Percentiles rank a stretch among this genome's conserved stretches.
phyloP scores from a whole-genome alignment of 2,888 invertebrate genomes.

The Drosophila cyrtoloma region DNA sequence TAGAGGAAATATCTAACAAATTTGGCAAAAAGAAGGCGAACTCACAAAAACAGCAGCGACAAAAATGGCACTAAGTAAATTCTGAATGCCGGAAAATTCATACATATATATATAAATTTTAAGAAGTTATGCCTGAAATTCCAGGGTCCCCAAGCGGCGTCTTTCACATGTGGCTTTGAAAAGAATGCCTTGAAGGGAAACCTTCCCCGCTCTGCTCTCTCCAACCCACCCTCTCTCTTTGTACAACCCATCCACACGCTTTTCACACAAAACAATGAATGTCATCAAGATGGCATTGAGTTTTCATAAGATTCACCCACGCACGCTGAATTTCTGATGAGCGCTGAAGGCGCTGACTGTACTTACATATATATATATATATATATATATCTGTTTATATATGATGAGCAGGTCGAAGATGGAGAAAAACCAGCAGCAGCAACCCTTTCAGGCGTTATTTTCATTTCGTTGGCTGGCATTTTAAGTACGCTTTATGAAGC shows the following conservation, averaged over 20 bases:
- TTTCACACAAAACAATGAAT: slow-evolving; percentile 73
- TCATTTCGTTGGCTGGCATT: slow-evolving; percentile 16
- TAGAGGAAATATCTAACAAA: slow-evolving; percentile 36
- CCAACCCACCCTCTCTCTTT: not conserved
- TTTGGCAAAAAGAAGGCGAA: slow-evolving; percentile 4
- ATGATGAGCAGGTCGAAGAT: not conserved
- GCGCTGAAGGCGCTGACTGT: slow-evolving; percentile 47
- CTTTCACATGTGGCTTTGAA: slow-evolving; percentile 28
- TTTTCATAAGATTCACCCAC: slow-evolving; percentile 73
- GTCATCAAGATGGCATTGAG: slow-evolving; percentile 76
- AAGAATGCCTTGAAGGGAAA: slow-evolving; percentile 34
- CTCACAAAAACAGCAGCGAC: slow-evolving; percentile 1
- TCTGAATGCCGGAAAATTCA: slow-evolving; percentile 43
- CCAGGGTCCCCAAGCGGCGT: not conserved
- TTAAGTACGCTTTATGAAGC: slow-evolving; percentile 45
- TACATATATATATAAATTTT: slow-evolving; percentile 29
- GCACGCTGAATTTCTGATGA: slow-evolving; percentile 74
- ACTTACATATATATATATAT: not conserved
- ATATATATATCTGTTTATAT: not conserved
- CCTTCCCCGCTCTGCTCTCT: not conserved
- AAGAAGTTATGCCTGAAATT: slow-evolving; percentile 56
- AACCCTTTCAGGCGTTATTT: slow-evolving; percentile 51
- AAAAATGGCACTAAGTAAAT: slow-evolving; percentile 13
- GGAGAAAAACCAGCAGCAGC: not conserved
- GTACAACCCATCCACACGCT: not conserved